Percentiles rank a stretch among this genome's conserved stretches.
phyloP scores from a whole-genome alignment of 2,888 invertebrate species.

The Erebia aethiops region DNA sequence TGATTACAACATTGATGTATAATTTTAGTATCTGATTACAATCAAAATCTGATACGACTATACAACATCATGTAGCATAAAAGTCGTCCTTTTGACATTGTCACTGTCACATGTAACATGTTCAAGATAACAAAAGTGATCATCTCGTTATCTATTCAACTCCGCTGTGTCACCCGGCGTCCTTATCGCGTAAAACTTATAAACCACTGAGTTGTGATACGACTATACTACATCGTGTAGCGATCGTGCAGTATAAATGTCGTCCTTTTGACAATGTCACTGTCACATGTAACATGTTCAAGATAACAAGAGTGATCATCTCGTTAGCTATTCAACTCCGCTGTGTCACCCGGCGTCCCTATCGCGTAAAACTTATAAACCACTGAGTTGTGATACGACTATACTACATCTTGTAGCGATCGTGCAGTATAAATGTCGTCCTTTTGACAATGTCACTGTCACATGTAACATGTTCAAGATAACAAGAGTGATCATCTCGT shows the following conservation, averaged over 20 bases:
- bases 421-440: slow-evolving; percentile 18
- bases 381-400: not conserved
- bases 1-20: no score
- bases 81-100: slow-evolving; percentile 28
- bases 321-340: slow-evolving; percentile 25
- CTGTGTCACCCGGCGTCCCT: slow-evolving; percentile 13
- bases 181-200: slow-evolving; percentile 15
- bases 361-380: slow-evolving; percentile 13
- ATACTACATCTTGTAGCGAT: slow-evolving; percentile 7
- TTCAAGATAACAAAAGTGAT: slow-evolving; percentile 24
- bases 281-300: slow-evolving; percentile 24
- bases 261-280: slow-evolving; percentile 29
- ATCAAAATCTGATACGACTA: no score
- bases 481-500: slow-evolving; percentile 30
- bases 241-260: slow-evolving; percentile 18
- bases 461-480: slow-evolving; percentile 24
- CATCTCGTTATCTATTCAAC: slow-evolving; percentile 27
- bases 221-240: no score
- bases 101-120: slow-evolving; percentile 26
- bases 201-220: not conserved
- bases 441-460: slow-evolving; percentile 32
- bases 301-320: slow-evolving; percentile 27
- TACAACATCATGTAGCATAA: no score
- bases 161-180: slow-evolving; percentile 11
- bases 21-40: no score